Percentiles rank a stretch among this genome's conserved stretches.
Evolutionary conservation across 2,113 vertebrate genomes (phyloP).

Genomic region (Nesogale talazaci): DNA sequence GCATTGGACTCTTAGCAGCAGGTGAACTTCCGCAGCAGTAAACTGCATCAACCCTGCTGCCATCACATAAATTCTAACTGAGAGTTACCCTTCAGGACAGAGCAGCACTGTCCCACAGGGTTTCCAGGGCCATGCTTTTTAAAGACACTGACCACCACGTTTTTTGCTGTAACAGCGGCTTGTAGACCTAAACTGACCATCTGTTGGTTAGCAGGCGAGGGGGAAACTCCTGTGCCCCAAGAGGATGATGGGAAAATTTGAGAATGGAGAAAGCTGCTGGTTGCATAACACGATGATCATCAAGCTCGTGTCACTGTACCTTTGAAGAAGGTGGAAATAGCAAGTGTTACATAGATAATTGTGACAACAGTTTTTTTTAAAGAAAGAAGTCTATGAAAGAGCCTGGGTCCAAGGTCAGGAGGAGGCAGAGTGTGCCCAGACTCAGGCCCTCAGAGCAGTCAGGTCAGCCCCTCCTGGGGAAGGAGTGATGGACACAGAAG

Average conservation of each 20-base stretch:
- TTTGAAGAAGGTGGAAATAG: neutral
- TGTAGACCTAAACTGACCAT: neutral
- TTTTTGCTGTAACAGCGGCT: neutral
- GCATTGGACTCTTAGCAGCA: neutral
- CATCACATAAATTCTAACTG: neutral
- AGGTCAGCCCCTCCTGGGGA: rapidly evolving
- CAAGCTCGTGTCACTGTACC: neutral
- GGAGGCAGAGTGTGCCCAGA: neutral
- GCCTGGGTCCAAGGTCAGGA: neutral
- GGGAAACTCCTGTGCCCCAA: neutral
- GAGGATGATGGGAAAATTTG: neutral
- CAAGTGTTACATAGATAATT: neutral
- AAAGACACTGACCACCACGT: neutral
- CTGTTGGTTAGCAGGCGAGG: neutral
- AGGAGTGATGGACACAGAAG: rapidly evolving
- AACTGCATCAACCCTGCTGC: neutral
- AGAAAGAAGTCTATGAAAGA: neutral
- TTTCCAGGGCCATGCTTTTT: neutral
- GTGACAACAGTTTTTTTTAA: neutral
- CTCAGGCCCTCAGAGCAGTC: neutral
- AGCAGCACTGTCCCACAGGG: neutral
- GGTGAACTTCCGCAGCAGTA: neutral
- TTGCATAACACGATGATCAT: neutral
- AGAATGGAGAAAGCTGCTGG: neutral
- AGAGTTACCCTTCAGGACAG: neutral